phyloP scores from a whole-genome alignment of 2,888 invertebrate genomes.

The Clunio marinus region DNA sequence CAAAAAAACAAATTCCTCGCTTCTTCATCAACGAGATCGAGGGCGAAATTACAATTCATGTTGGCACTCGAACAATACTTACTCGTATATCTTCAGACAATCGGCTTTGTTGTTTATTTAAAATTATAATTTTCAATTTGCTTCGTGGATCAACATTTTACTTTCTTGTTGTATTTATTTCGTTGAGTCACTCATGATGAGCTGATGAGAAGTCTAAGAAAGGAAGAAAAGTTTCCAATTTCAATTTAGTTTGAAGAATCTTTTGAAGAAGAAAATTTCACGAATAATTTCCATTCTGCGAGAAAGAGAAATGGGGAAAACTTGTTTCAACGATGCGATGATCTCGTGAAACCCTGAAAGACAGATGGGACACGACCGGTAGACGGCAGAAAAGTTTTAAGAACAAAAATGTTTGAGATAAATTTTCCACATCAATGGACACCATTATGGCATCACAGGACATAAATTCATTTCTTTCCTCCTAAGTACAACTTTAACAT shows the following conservation, averaged over 20 bases:
- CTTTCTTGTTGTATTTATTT: background rate
- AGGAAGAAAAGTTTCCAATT: background rate
- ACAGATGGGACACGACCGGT: slow-evolving; percentile 7
- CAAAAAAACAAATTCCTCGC: background rate
- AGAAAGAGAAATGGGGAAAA: background rate
- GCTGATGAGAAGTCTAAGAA: background rate
- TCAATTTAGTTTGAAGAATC: background rate
- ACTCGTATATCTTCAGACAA: background rate
- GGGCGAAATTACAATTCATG: slow-evolving; percentile 22
- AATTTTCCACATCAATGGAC: slow-evolving; percentile 23
- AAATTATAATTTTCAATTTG: slow-evolving; percentile 31
- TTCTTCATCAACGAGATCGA: background rate
- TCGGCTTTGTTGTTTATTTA: slow-evolving; percentile 22
- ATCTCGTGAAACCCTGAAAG: background rate
- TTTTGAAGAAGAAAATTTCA: background rate
- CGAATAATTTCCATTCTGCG: background rate
- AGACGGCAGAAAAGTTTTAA: background rate
- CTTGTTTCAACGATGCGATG: background rate
- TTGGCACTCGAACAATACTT: slow-evolving; percentile 6
- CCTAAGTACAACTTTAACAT: slow-evolving; percentile 2
- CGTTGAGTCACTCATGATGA: background rate
- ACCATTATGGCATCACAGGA: slow-evolving; percentile 10
- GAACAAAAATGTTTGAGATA: slow-evolving; percentile 2
- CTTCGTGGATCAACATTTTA: background rate
- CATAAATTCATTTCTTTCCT: slow-evolving; percentile 29